Evolutionary conservation across 2,888 invertebrate genomes (phyloP).

Genomic region (Cyclophora punctaria): DNA sequence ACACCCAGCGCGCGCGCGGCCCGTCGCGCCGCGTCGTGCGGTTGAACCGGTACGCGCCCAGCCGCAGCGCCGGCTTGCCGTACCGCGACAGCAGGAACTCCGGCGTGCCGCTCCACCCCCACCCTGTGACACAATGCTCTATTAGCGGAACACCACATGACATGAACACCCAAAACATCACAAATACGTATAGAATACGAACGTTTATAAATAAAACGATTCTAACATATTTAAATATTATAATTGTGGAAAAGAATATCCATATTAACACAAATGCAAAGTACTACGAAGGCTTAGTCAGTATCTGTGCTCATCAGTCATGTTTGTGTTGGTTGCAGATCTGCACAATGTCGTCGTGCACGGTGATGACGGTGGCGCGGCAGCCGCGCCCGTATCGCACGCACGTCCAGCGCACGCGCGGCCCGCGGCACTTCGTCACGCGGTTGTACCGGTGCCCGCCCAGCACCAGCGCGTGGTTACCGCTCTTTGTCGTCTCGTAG

Average conservation of each 20-base stretch:
- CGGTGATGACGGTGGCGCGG: slow-evolving; percentile 26
- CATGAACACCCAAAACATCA: too few relatives aligned
- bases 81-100: slow-evolving; percentile 4
- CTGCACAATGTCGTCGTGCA: slow-evolving; percentile 16
- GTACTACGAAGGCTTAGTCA: slow-evolving; percentile 3
- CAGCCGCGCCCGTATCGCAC: slow-evolving; percentile 29
- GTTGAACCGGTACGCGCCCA: slow-evolving; percentile 28
- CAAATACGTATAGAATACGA: too few relatives aligned
- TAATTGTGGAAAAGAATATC: too few relatives aligned
- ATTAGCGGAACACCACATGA: too few relatives aligned
- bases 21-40: slow-evolving; percentile 18
- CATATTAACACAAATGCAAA: too few relatives aligned
- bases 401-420: slow-evolving; percentile 35
- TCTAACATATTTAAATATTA: too few relatives aligned
- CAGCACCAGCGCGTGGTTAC: slow-evolving; percentile 33
- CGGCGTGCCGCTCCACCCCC: background rate
- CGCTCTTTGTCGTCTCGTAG: slow-evolving; percentile 26
- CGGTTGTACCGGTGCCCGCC: slow-evolving; percentile 33
- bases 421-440: slow-evolving; percentile 25
- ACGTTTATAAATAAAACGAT: too few relatives aligned
- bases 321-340: too few relatives aligned
- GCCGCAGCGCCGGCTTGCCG: slow-evolving; percentile 29
- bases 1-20: slow-evolving; percentile 21
- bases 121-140: background rate
- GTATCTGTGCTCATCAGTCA: background rate